phyloP scores from a whole-genome alignment of 2,888 invertebrate genomes.

The Protophormia terraenovae region DNA sequence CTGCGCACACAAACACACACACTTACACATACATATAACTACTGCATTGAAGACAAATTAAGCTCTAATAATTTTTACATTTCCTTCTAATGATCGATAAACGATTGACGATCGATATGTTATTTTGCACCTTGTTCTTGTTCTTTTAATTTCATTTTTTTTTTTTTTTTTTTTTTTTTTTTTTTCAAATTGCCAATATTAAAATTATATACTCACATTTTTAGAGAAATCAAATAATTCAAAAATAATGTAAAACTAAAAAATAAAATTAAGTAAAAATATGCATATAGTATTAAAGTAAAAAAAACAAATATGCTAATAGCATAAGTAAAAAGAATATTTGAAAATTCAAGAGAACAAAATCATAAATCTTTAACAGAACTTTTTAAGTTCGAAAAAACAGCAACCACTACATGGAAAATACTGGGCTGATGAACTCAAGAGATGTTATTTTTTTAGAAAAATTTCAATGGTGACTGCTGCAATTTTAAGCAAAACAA shows the following conservation, averaged over 20 bases:
- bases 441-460: slow-evolving; percentile 31
- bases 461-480: neutral
- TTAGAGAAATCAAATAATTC: neutral
- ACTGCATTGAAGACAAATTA: too few species aligned
- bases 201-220: slow-evolving; percentile 47
- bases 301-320: neutral
- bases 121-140: slow-evolving; percentile 57
- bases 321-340: slow-evolving; percentile 16
- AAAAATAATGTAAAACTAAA: neutral
- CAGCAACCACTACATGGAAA: slow-evolving; percentile 26
- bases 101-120: slow-evolving; percentile 55
- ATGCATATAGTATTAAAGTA: neutral
- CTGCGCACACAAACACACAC: neutral
- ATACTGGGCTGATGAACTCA: slow-evolving; percentile 15
- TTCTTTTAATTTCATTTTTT: neutral
- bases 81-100: slow-evolving; percentile 63
- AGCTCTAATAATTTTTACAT: slow-evolving; percentile 54
- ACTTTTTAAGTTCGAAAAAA: slow-evolving; percentile 16
- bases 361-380: slow-evolving; percentile 11
- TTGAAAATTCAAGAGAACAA: neutral
- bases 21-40: neutral
- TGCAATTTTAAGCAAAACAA: slow-evolving; percentile 5
- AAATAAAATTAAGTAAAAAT: neutral
- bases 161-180: neutral
- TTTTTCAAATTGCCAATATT: neutral